Base-by-base conservation (phyloP, 2,797 vertebrate species). In the Sciaenops ocellatus region DNA sequence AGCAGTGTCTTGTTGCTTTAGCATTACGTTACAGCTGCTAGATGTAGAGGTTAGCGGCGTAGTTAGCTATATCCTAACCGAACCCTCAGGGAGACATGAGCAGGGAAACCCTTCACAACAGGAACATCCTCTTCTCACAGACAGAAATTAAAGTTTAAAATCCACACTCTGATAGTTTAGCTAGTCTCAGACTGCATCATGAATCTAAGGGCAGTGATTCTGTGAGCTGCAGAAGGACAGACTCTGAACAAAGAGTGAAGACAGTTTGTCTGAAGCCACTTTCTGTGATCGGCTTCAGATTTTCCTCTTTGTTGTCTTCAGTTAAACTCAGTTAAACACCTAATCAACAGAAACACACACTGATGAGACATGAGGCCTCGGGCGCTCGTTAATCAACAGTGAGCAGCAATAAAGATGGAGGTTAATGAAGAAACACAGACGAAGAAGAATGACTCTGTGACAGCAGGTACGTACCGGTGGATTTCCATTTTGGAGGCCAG, bases 401-500 rank as follows among this genome's bases (percentile, higher is more conserved):
- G 34, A 79, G 22, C 47, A 41, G 12, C 18, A 20, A n/a, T 20
- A 57, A 20, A 54, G 38, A 61, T 3, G 3, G 38, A 26, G 41
- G 16, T 1, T 28, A 48, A 76, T 11, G 16, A 8, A 42, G 34
- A 69, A 20, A 62, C 57, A 34, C 47, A 47, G 50, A 30, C 28
- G 46, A 44, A 46, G 55, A 63, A 1, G 34, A 73, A 78, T 13
- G 60, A 78, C 51, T 56, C 15, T 47, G 28, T 55, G 69, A 42
- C 67, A 55, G 74, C 62, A 62, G 73, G 73, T 93, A 96, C 95
- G 0, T 95, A 96, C 94, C 94, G 94, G 85, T 94, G 93, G 62
- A 91, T 90, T 91, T 96, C 95, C 95, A 95, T 95, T 90, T 94
- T 94, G 55, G 92, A 91, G 68, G 90, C 85, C 69, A 85, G 75